Conservation (phyloP, 2,797 vertebrate species). For the Uromys caudimaculatus region DNA sequence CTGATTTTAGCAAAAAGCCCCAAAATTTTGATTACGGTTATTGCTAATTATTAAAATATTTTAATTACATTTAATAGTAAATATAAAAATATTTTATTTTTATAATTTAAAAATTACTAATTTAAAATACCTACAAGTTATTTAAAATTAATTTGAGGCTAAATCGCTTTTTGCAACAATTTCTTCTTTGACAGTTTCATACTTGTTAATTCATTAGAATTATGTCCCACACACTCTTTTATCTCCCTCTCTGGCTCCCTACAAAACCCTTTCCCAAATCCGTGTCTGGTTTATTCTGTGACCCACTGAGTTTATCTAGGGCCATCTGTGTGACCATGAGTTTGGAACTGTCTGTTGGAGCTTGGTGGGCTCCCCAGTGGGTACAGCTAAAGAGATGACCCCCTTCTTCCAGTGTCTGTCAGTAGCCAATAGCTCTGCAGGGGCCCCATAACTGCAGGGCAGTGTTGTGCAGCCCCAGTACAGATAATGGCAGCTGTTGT, state of each 20-base stretch:
- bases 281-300: not conserved
- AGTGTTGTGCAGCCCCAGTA: not conserved
- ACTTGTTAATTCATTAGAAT: not conserved
- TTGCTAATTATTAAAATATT: not conserved
- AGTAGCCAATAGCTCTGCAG: not conserved
- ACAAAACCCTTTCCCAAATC: not conserved
- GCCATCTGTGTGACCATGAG: not conserved
- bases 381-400: not conserved
- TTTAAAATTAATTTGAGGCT: constrained; percentile 33
- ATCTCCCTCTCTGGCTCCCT: not conserved
- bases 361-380: not conserved
- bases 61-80: not conserved
- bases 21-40: not conserved
- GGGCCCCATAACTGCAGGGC: not conserved
- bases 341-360: not conserved
- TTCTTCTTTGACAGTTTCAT: not conserved
- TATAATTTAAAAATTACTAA: not conserved
- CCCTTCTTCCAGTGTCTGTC: not conserved
- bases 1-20: not conserved
- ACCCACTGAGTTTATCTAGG: not conserved
- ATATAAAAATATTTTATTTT: not conserved
- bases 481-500: not conserved
- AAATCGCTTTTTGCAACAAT: not conserved
- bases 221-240: not conserved
- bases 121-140: not conserved